phyloP scores from a whole-genome alignment of 1,140 invertebrate genomes.

The Drosophila sp. region DNA sequence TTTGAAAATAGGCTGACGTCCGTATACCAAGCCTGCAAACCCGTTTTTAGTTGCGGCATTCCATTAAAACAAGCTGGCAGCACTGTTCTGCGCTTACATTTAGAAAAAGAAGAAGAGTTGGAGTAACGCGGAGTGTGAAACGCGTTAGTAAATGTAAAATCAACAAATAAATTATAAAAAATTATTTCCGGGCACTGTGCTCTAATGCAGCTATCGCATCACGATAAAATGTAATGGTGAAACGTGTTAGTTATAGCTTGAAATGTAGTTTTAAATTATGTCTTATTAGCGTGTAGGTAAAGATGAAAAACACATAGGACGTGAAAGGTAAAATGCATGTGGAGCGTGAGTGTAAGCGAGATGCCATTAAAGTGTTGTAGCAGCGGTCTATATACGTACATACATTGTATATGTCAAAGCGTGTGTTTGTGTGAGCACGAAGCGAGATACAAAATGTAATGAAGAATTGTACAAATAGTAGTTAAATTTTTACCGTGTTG shows the following conservation, averaged over 20 bases:
- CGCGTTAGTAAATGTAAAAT: slow-evolving; percentile 49
- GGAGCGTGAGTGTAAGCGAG: slow-evolving; percentile 62
- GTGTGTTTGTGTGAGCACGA: slow-evolving; percentile 54
- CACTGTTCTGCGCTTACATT: slow-evolving; percentile 29
- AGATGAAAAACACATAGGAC: slow-evolving; percentile 75
- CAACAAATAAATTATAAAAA: slow-evolving; percentile 62
- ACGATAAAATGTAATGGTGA: slow-evolving; percentile 62
- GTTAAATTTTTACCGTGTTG: slow-evolving; percentile 36
- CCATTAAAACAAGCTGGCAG: no score
- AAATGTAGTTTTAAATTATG: slow-evolving; percentile 62
- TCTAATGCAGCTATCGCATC: slow-evolving; percentile 48
- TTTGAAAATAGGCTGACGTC: no score
- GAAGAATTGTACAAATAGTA: slow-evolving; percentile 63
- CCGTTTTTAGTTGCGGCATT: no score
- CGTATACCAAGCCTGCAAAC: no score
- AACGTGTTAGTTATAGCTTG: slow-evolving; percentile 66
- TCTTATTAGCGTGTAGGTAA: slow-evolving; percentile 79
- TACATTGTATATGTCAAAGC: slow-evolving; percentile 55
- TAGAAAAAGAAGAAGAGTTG: slow-evolving; percentile 46
- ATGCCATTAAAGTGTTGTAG: slow-evolving; percentile 70
- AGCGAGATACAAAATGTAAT: slow-evolving; percentile 54
- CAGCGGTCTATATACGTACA: slow-evolving; percentile 72
- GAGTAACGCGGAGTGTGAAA: slow-evolving; percentile 50
- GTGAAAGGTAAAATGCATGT: slow-evolving; percentile 68
- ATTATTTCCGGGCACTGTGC: slow-evolving; percentile 44